Percentiles rank a stretch among this genome's conserved stretches.
Conservation (phyloP, 2,888 invertebrate genomes). For the Eristalis pertinax region DNA sequence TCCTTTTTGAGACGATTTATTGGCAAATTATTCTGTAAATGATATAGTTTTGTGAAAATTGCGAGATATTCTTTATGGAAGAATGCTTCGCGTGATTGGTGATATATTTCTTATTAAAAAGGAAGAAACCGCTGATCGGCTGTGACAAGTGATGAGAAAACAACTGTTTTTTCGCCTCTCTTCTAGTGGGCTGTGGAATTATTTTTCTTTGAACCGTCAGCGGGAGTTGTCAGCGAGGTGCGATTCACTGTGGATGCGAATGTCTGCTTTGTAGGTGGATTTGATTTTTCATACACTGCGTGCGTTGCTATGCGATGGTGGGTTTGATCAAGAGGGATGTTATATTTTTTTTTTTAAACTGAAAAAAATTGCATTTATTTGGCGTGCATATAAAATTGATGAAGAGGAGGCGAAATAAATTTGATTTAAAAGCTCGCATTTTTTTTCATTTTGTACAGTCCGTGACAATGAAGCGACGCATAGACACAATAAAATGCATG, state of each 20-base stretch:
- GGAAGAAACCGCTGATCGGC: conserved; percentile 70
- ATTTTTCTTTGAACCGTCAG: conserved; percentile 22
- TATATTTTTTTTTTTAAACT: background rate
- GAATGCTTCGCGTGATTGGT: conserved; percentile 42
- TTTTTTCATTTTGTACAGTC: too few species aligned
- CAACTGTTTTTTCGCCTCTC: conserved; percentile 64
- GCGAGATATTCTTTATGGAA: conserved; percentile 32
- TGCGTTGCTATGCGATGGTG: conserved; percentile 5
- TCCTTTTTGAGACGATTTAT: conserved; percentile 15
- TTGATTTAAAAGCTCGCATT: too few species aligned
- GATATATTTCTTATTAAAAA: conserved; percentile 49
- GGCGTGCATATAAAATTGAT: too few species aligned
- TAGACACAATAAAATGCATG: too few species aligned
- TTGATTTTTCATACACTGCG: background rate
- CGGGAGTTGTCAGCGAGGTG: conserved; percentile 47
- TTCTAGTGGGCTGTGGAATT: conserved; percentile 25
- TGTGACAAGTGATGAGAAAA: conserved; percentile 67
- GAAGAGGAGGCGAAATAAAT: too few species aligned
- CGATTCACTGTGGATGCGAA: conserved; percentile 23
- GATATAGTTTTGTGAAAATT: conserved; percentile 3
- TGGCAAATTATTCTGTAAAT: conserved; percentile 23
- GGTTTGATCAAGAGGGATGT: conserved; percentile 2
- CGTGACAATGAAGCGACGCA: too few species aligned
- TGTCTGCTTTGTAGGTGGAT: conserved; percentile 18
- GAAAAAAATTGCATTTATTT: background rate